Evolutionary conservation across 1,140 invertebrate species (phyloP), one percentile per base, ranked within the genome.

Genomic region (Lepidurus couesii): DNA sequence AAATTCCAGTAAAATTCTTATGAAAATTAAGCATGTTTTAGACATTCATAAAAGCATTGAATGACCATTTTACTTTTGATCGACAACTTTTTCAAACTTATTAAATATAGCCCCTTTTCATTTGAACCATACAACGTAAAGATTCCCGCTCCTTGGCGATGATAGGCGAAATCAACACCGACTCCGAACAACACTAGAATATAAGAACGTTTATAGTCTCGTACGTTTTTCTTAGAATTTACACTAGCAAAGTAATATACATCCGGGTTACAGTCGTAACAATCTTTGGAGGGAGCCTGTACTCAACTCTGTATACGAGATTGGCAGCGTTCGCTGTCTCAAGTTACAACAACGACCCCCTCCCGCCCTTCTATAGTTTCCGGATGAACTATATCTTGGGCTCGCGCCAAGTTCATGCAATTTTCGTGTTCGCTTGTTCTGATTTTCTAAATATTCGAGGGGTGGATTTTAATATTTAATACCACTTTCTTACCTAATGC

Each of bases 101-200:
- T 24, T 45, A 53, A 53, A 78, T 42, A 8, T 34, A 73, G 16
- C 42, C 42, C 24, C 75, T 53, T 42, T 44, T 81, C 82, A 80
- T 81, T 83, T 84, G 83, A 81, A 84, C 83, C 86, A 86, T 84
- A 87, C 86, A 86, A 84, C 81, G 86, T 84, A 83, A 86, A 87
- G 82, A 85, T 81, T 75, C 86, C 86, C 80, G 86, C 84, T 75
- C 82, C 80, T 81, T 87, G 83, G 43, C 83, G 84, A 78, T 85
- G 84, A 78, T 84, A 85, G 42, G 85, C 84, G 65, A 86, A 84
- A 82, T 87, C 86, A 47, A 82, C 85, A 21, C 86, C 86, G 76
- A 87, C 86, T 65, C 86, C 86, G 80, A 85, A 86, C 74, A 86
- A 82, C 77, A 87, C 86, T 87, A 84, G 21, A 86, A 86, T 82